Evolutionary conservation across 2,888 invertebrate genomes (phyloP), one percentile per base, ranked within the genome.

Genomic region (Choristoneura rosaceana): DNA sequence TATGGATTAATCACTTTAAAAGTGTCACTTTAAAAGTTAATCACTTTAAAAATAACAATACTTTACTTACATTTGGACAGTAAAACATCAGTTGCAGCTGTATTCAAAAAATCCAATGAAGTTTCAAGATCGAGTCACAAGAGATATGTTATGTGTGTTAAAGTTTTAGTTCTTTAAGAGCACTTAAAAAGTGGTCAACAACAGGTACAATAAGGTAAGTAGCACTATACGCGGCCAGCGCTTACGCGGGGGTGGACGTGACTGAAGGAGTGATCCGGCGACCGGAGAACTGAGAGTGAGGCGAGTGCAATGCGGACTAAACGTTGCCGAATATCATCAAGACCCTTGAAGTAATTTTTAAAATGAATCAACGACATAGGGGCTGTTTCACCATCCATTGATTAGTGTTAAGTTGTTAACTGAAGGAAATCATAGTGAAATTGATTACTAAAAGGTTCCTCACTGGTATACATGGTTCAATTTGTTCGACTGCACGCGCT

Each of bases 231-330:
- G 81, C 90, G 90, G 87, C 88, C 84, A 81, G 76, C 83, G 73
- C 75, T 75, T 81, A 83, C 84, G 87, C 82, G 80, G 81, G 84
- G 82, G 83, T 83, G 81, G 85, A 79, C 87, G 86, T 82, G 82
- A 90, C 90, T 90, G 86, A 82, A 81, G 76, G 76, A 66, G 60
- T 52, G 15, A 41, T 14, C 45, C 66, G 58, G 38, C 63, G 38
- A 47, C 45, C 59, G 33, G 58, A 8, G 25, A 64, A 59, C 68
- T 63, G 71, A 73, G 68, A 68, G 47, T 67, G 34, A 45, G n/a
- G 71, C 63, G 67, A 63, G 41, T 45, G 58, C 71, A 68, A 68
- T 59, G 63, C 55, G 47, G 67, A 14, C 67, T 58, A 17, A 52
- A 52, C 25, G 55, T 52, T 52, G 58, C 15, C 25, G 33, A 34